Evolutionary conservation across 2,113 vertebrate species (phyloP).

Genomic region (Polyodon spathula): DNA sequence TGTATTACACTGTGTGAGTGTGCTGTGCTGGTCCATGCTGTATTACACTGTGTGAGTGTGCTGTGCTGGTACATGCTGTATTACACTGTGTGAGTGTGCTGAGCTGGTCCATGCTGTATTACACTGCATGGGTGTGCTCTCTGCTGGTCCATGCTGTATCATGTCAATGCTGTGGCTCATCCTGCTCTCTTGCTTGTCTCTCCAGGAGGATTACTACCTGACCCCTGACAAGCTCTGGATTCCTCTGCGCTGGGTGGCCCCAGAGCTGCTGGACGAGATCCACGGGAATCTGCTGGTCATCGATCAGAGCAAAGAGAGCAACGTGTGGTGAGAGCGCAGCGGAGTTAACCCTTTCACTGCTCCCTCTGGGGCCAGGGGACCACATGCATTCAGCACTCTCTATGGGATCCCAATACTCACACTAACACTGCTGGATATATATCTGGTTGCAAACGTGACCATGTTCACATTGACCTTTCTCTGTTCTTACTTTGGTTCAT

Average conservation of each 20-base stretch:
- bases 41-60: background rate
- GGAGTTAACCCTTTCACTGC: too few relatives aligned
- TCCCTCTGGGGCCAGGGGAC: too few relatives aligned
- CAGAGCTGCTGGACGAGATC: slow-evolving; percentile 78
- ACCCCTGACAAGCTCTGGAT: slow-evolving; percentile 84
- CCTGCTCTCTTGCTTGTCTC: background rate
- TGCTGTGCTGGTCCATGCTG: too few relatives aligned
- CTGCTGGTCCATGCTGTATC: too few relatives aligned
- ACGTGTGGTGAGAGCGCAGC: slow-evolving; percentile 77
- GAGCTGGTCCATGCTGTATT: too few relatives aligned
- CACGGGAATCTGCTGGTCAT: slow-evolving; percentile 76
- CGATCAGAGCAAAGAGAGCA: slow-evolving; percentile 85
- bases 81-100: too few relatives aligned
- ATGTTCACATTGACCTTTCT: too few relatives aligned
- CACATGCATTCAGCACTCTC: too few relatives aligned
- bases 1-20: background rate
- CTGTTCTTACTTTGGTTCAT: too few relatives aligned
- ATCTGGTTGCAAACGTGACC: too few relatives aligned
- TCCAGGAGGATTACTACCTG: slow-evolving; percentile 83
- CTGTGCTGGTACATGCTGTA: background rate
- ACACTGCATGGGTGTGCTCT: slow-evolving; percentile 1
- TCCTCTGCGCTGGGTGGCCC: slow-evolving; percentile 82
- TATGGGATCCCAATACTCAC: too few relatives aligned
- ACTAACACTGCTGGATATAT: too few relatives aligned
- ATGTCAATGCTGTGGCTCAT: slow-evolving; percentile 16